Evolutionary conservation across 2,888 invertebrate species (phyloP), one percentile per base, ranked within the genome.

Genomic region (Tetramorium bicarinatum): DNA sequence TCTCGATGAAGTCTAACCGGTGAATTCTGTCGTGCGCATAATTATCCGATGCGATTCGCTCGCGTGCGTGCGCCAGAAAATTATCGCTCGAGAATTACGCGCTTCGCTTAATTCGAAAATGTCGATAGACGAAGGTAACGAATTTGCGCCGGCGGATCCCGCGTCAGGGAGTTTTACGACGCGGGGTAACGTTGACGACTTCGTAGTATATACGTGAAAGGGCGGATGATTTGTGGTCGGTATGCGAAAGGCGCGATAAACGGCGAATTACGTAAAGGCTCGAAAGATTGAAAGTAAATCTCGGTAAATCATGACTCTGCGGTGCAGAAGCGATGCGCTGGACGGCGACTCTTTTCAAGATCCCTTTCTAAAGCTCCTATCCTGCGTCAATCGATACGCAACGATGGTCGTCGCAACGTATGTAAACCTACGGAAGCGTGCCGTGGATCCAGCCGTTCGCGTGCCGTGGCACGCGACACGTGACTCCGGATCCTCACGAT

Each of bases 391-490:
- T 38, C 47, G 81, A 81, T 83, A 83, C 83, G 61, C 82, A 81
- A 76, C 79, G 83, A 83, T 83, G 82, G 47, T 71, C 77, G 56
- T 79, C 77, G 62, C 64, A 47, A 77, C 61, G 52, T 67, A 59
- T 41, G 61, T 61, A 61, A 59, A 66, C 38, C 49, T 52, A 76
- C 38, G 72, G 79, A 83, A 66, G 85, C 72, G 81, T 79, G 85
- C 41, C 38, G 72, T 41, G 47, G 79, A 64, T 56, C 71, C 80
- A 67, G 80, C 62, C 75, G 84, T 74, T 87, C 91, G 87, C 92
- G 92, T 90, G 90, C 89, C 86, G 38, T 69, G 91, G 92, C 91
- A 91, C 91, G 91, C 91, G 91, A 91, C 91, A 87, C 89, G 85
- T 87, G 88, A 88, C 88, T 88, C 89, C 52, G 44, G 88, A 62